Percentiles rank a stretch among this genome's conserved stretches.
These are phyloP conservation scores for Potamarius usumacintae DNA, from an alignment of 2,113 vertebrate genomes.

Conservation along the genomic window DNA sequence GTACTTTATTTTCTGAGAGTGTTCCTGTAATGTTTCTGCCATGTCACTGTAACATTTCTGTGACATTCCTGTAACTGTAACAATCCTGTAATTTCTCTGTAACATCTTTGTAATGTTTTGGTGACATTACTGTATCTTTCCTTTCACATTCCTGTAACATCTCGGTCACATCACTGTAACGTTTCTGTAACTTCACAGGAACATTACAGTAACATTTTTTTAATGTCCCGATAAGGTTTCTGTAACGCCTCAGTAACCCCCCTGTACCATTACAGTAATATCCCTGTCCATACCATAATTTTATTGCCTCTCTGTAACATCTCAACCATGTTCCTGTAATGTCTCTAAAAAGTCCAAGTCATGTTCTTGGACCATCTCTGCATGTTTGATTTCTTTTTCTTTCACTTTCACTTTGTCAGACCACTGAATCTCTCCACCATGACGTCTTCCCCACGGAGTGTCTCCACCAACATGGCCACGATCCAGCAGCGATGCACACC, in stretches of 20 bases:
- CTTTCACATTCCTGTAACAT: neutral
- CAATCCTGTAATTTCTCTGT: too few relatives aligned
- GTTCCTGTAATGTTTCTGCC: too few relatives aligned
- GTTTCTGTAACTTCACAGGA: neutral
- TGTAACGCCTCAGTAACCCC: neutral
- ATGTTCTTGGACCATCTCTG: neutral
- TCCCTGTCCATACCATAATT: neutral
- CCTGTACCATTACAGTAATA: neutral
- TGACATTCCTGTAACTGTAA: neutral
- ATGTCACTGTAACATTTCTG: neutral
- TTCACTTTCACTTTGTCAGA: constrained; percentile 13
- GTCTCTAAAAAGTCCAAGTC: too few relatives aligned
- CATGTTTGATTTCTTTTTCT: neutral
- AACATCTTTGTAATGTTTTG: neutral
- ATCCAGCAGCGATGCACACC: neutral
- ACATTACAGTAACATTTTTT: neutral
- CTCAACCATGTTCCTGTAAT: neutral
- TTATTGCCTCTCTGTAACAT: neutral
- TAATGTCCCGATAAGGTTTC: too few relatives aligned
- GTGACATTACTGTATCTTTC: neutral
- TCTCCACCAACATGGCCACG: constrained; percentile 37
- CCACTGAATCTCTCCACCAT: constrained; percentile 1
- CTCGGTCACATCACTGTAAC: neutral
- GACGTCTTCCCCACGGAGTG: constrained; percentile 53
- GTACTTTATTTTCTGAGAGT: too few relatives aligned